Evolutionary conservation across 2,797 vertebrate genomes (phyloP).

Genomic region (Agapornis canus): DNA sequence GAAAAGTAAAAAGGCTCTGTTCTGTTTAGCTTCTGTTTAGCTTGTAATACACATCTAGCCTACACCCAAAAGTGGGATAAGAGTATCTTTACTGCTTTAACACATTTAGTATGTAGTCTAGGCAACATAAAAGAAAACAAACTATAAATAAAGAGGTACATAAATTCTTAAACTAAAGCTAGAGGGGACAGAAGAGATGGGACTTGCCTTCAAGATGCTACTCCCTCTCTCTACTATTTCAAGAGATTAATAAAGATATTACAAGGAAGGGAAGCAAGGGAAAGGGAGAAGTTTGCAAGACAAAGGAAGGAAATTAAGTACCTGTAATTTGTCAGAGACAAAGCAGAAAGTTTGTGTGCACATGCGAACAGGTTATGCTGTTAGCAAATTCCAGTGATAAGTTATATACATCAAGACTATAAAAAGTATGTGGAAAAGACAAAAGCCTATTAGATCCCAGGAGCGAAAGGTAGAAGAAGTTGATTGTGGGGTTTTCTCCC

Average conservation of each 20-base stretch:
- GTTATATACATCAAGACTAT: conserved; percentile 89
- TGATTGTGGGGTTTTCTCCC: conserved; percentile 84
- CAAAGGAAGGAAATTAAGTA: conserved; percentile 69
- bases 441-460: conserved; percentile 93
- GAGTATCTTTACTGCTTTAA: neutral
- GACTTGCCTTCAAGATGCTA: conserved; percentile 14
- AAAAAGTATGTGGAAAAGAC: conserved; percentile 92
- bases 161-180: conserved; percentile 19
- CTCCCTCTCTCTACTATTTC: neutral
- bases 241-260: conserved; percentile 65
- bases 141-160: neutral
- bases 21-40: neutral
- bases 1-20: neutral
- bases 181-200: neutral
- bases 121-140: conserved; percentile 14
- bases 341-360: conserved; percentile 67
- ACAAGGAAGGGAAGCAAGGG: conserved; percentile 28
- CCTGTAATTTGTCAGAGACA: conserved; percentile 70
- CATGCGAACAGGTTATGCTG: conserved; percentile 79
- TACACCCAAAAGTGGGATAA: neutral
- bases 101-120: neutral
- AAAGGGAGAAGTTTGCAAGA: conserved; percentile 51
- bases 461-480: conserved; percentile 87
- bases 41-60: neutral
- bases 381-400: conserved; percentile 91